Evolutionary conservation across 2,888 invertebrate genomes (phyloP), one percentile per base, ranked within the genome.

Genomic region (Standfussiana lucernea): DNA sequence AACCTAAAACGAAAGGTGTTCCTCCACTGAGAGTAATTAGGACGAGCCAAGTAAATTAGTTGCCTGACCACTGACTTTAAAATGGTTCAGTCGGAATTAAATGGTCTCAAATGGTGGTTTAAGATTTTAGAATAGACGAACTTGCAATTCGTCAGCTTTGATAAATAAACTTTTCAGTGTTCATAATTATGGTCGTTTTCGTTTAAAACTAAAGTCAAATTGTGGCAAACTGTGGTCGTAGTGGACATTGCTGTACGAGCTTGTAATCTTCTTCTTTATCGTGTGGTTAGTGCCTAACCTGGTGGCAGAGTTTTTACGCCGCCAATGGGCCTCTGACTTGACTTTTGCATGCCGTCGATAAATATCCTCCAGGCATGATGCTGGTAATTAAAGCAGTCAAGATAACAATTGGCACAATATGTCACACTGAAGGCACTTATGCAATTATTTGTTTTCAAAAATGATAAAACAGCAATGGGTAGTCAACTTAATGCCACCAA

Each of bases 1-100:
- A 90, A 90, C 90, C 89, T 90, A 88, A 68, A 83, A 83, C 81
- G 82, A 86, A 85, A 84, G 90, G 87, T 89, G 88, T 82, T 82
- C 76, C 73, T 72, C 35, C 73, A 70, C 77, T 32, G 65, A 76
- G 80, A 83, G 80, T 88, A 89, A 90, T 90, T 88, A 89, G 82
- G 80, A 82, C 87, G 69, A 67, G 82, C 82, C 87, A 77, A 68
- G 59, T 65, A 83, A 87, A 90, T 90, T 86, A 87, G 79, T 83
- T 75, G 72, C 71, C 68, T 66, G 71, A 64, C 81, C 82, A 64
- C 53, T 42, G 40, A 70, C 66, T 76, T 88, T 73, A 71, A 82
- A 83, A 81, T 76, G 68, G 35, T 70, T 64, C 59, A 10, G 59
- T 53, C 18, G 1, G 72, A 56, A 65, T 76, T 40, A 70, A 83